Base-by-base conservation (phyloP, 2,797 vertebrate genomes). In the Sebastes kiyomatsui region DNA sequence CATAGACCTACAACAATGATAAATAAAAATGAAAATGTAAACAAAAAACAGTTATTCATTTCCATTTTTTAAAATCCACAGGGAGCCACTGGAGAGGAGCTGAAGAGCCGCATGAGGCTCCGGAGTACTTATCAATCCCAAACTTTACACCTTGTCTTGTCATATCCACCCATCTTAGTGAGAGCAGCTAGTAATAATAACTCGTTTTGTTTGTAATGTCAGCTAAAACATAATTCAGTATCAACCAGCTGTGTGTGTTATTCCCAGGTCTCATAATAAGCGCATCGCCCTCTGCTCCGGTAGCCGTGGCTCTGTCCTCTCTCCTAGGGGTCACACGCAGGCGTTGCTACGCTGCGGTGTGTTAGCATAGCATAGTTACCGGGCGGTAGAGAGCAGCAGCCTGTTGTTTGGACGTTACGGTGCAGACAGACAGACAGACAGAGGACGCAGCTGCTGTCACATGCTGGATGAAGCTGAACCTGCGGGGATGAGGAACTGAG, bases 361-460 rank as follows among this genome's bases (percentile, higher is more conserved):
- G 38, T 42, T 66, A 46, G 35, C 66, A 10, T n/a, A 11, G 42
- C 25, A 42, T 42, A 27, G 66, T 54, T 67, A 27, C 67, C 67
- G 67, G 54, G 86, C 80, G 88, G 38, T 42, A 42, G 87, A 79
- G 90, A 49, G 46, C 84, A 18, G 71, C 77, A 87, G 91, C 69
- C 62, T 77, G 90, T 79, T 42, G 86, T 79, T 42, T 85, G 80
- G 87, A 91, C 87, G n/a, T 79, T 79, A 79, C 56, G 7, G 71
- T 58, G 67, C 54, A 88, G 81, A 80, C 85, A 79, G 90, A 88
- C 85, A 79, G 90, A 88, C 54, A 88, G 82, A 79, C 86, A 79
- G 90, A 87, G 88, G 92, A 94, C 90, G 90, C 90, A 90, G 87
- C 88, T 93, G 92, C 88, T 93, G 92, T 94, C 83, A 93, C 87